A percentile compares a stretch with the other conserved stretches of the same genome.
These are phyloP conservation scores for Lycocorax pyrrhopterus DNA, from an alignment of 2,113 vertebrate species.

Conservation along the genomic window DNA sequence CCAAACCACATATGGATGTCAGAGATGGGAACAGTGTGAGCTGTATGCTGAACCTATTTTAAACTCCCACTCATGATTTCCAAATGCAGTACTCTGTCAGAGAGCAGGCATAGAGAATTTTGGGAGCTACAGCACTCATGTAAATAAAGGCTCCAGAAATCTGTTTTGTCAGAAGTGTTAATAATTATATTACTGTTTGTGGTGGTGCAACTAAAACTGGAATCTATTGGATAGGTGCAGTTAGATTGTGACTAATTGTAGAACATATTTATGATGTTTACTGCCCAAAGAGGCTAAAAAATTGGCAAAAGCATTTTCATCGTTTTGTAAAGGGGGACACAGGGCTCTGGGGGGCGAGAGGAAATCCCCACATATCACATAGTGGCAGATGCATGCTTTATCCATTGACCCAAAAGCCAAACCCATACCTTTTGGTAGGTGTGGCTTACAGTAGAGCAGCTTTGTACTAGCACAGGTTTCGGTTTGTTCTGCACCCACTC, in stretches of 20 bases:
- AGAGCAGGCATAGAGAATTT: background rate
- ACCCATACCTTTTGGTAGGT: background rate
- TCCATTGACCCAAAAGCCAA: background rate
- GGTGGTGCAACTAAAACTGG: background rate
- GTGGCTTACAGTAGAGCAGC: background rate
- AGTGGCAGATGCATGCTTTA: background rate
- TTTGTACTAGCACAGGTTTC: background rate
- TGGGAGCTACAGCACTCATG: background rate
- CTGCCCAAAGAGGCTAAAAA: background rate
- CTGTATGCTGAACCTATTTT: constrained; percentile 34
- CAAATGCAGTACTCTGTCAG: constrained; percentile 10
- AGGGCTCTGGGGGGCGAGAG: background rate
- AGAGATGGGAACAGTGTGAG: constrained; percentile 37
- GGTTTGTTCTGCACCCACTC: background rate
- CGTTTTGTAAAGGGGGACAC: background rate
- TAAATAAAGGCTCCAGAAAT: background rate
- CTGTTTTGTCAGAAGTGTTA: background rate
- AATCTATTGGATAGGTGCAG: background rate
- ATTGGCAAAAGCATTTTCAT: background rate
- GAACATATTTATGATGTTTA: background rate
- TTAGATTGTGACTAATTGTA: background rate
- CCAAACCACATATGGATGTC: constrained; percentile 29
- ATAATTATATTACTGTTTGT: background rate
- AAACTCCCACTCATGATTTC: constrained; percentile 51
- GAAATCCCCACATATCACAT: background rate